phyloP scores from a whole-genome alignment of 2,888 invertebrate species.

The Cabera pusaria region DNA sequence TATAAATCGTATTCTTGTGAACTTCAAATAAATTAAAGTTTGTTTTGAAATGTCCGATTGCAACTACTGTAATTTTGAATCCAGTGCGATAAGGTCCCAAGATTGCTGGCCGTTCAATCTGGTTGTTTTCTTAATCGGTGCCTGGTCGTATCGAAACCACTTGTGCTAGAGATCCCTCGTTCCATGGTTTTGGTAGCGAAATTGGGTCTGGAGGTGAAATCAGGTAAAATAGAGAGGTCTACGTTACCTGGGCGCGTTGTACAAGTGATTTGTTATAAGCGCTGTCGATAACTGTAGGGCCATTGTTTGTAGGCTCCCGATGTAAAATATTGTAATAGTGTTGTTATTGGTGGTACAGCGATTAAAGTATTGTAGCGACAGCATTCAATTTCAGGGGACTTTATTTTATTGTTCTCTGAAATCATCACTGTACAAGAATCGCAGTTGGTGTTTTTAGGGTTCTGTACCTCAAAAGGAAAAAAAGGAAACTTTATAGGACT shows the following conservation, averaged over 20 bases:
- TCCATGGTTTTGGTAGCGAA: slow-evolving; percentile 23
- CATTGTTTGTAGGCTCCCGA: slow-evolving; percentile 62
- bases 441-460: too few species aligned
- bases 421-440: too few species aligned
- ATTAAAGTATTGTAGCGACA: slow-evolving; percentile 26
- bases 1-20: slow-evolving; percentile 26
- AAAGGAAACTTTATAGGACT: background rate
- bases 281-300: slow-evolving; percentile 61
- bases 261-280: slow-evolving; percentile 63
- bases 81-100: slow-evolving; percentile 55
- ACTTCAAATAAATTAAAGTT: slow-evolving; percentile 31
- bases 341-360: slow-evolving; percentile 43
- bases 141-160: slow-evolving; percentile 50
- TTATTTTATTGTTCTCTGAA: slow-evolving; percentile 12
- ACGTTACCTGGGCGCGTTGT: slow-evolving; percentile 43
- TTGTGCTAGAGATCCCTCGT: slow-evolving; percentile 37
- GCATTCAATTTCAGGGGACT: slow-evolving; percentile 31
- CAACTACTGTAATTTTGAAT: slow-evolving; percentile 39
- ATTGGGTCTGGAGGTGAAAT: slow-evolving; percentile 21
- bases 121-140: slow-evolving; percentile 70
- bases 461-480: too few species aligned
- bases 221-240: slow-evolving; percentile 47
- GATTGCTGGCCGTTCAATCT: slow-evolving; percentile 54
- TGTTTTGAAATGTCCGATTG: slow-evolving; percentile 30
- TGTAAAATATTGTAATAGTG: slow-evolving; percentile 56